Conservation (phyloP, 37 sponge, comb jelly and placozoan species). For the Axinella damicornis region DNA sequence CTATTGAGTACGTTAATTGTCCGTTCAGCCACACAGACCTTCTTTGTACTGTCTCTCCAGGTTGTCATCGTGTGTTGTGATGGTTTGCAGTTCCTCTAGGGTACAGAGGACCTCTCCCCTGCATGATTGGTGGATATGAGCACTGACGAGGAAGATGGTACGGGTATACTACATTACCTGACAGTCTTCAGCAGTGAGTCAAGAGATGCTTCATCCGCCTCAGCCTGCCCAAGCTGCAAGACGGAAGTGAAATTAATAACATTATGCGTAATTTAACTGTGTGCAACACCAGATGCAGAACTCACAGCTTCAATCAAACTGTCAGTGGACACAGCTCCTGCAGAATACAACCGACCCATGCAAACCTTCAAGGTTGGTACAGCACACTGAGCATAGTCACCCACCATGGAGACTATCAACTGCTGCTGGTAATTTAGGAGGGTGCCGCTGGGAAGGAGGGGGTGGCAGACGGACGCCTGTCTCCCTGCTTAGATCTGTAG, state of each 20-base stretch:
- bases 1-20: too few species aligned
- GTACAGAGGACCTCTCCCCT: slow-evolving; percentile 57
- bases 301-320: slow-evolving; percentile 31
- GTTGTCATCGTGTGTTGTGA: slow-evolving; percentile 92
- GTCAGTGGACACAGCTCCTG: slow-evolving; percentile 17
- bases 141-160: not conserved
- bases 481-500: too few species aligned
- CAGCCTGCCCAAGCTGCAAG: slow-evolving; percentile 7
- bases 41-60: slow-evolving; percentile 91
- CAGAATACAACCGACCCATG: too few species aligned
- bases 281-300: too few species aligned
- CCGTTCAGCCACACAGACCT: slow-evolving; percentile 54
- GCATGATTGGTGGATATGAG: not conserved
- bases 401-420: too few species aligned
- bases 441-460: too few species aligned
- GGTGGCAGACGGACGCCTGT: too few species aligned
- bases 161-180: slow-evolving; percentile 2
- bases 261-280: not conserved
- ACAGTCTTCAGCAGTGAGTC: slow-evolving; percentile 32
- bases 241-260: not conserved
- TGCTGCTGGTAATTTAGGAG: too few species aligned
- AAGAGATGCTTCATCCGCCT: slow-evolving; percentile 10
- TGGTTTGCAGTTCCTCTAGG: slow-evolving; percentile 68
- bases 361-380: too few species aligned
- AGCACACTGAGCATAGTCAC: too few species aligned